Evolutionary conservation across 2,888 invertebrate species (phyloP), one percentile per base, ranked within the genome.

Genomic region (Neria commutata): DNA sequence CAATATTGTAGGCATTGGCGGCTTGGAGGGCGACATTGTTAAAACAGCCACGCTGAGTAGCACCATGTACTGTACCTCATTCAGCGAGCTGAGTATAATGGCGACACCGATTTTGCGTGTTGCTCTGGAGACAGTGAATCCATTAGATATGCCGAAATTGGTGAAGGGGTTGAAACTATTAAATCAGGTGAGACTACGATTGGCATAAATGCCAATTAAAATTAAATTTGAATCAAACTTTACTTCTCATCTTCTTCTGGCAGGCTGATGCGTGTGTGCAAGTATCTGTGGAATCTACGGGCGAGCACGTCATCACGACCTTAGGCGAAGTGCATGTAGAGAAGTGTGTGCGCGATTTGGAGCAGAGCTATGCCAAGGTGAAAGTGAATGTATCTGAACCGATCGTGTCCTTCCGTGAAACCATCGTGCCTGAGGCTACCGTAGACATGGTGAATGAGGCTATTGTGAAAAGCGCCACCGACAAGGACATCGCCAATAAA

Each of bases 311-410:
- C 1, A 84, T 99, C 26, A 88, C 94, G 2, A 97, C 98, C 0
- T 92, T 98, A 1, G 99, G 99, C 0, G 97, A 99, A 83, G 93
- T 99, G 1, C 99, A 99, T 82, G 85, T 99, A 54, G 94, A 98
- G 77, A 89, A 96, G 75, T 99, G 99, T 82, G 84, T 99, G 4
- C 92, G 94, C 76, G 99, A 99, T 83, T 85, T 99, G 54, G 89
- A 87, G 68, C 85, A 84, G 59, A 87, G 88, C 66, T 96, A 94
- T 82, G 94, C 92, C 0, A 91, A 91, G 78, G 88, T 94, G 60
- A 90, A 93, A 51, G 84, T 98, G n/a, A 89, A 89, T 64, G 94
- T 94, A 0, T 98, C 98, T 0, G 89, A 92, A 73, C 98, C 98
- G 0, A 98, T 99, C 70, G 98, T 99, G 1, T 93, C 98, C 5